These are phyloP conservation scores for Daktulosphaira vitifoliae DNA, from an alignment of 1,140 invertebrate species.

Conservation along the genomic window DNA sequence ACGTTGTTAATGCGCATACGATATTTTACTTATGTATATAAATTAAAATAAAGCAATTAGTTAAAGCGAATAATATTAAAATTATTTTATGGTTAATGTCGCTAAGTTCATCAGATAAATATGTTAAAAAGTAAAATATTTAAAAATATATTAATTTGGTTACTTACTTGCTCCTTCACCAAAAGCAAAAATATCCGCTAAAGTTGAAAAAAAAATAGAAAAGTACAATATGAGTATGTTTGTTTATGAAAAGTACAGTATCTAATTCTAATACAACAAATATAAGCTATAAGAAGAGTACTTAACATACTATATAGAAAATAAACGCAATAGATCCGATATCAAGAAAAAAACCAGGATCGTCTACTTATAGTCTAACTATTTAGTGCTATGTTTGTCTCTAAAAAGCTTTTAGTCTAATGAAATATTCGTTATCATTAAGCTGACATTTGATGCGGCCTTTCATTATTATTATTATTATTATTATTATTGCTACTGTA, in stretches of 20 bases:
- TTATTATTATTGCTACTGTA: no score
- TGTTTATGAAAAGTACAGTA: no score
- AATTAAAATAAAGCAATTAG: no score
- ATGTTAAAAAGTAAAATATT: no score
- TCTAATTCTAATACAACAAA: background rate
- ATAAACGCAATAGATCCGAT: background rate
- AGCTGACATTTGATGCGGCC: slow-evolving; percentile 13
- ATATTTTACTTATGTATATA: slow-evolving; percentile 13
- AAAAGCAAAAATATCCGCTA: slow-evolving; percentile 24
- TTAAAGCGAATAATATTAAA: no score
- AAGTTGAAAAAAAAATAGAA: slow-evolving; percentile 34
- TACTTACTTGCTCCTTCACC: slow-evolving; percentile 33
- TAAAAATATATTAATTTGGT: background rate
- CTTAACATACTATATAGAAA: background rate
- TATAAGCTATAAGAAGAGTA: slow-evolving; percentile 10
- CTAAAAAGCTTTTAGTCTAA: slow-evolving; percentile 26
- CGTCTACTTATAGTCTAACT: no score
- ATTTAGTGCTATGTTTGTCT: no score
- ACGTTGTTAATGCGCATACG: background rate
- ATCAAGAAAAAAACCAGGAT: no score
- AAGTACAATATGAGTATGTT: slow-evolving; percentile 7
- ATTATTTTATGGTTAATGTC: no score
- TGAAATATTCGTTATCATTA: slow-evolving; percentile 4
- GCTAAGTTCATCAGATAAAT: no score
- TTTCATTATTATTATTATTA: slow-evolving; percentile 8